These are phyloP conservation scores for Otus sunia DNA, from an alignment of 2,113 vertebrate species.

Conservation along the genomic window DNA sequence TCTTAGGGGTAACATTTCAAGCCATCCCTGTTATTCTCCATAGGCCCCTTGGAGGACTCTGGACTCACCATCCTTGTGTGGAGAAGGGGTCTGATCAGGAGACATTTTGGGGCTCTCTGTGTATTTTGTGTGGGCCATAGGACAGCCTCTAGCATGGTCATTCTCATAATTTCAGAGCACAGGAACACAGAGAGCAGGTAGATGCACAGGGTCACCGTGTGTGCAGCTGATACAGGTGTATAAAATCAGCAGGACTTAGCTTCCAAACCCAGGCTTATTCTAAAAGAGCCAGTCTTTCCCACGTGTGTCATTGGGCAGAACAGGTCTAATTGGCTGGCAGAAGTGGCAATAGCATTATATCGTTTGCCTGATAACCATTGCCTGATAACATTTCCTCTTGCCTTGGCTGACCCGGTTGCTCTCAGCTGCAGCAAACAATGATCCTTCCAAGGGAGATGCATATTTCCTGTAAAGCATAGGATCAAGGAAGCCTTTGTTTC, in stretches of 20 bases:
- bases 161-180: neutral
- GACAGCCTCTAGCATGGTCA: neutral
- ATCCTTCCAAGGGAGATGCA: neutral
- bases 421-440: constrained; percentile 49
- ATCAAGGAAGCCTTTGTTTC: constrained; percentile 31
- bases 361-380: neutral
- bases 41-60: neutral
- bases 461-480: neutral
- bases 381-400: constrained; percentile 13
- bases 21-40: neutral
- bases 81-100: neutral
- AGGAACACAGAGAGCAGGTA: neutral
- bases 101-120: neutral
- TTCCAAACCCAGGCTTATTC: neutral
- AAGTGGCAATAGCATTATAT: constrained; percentile 11
- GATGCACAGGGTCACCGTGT: neutral
- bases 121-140: neutral
- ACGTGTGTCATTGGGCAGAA: neutral
- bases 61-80: neutral
- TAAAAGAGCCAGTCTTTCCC: neutral
- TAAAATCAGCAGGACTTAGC: neutral
- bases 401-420: constrained; percentile 15
- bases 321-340: neutral
- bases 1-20: neutral
- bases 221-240: neutral